Conservation (phyloP, 2,888 invertebrate species). For the Boloria selene region DNA sequence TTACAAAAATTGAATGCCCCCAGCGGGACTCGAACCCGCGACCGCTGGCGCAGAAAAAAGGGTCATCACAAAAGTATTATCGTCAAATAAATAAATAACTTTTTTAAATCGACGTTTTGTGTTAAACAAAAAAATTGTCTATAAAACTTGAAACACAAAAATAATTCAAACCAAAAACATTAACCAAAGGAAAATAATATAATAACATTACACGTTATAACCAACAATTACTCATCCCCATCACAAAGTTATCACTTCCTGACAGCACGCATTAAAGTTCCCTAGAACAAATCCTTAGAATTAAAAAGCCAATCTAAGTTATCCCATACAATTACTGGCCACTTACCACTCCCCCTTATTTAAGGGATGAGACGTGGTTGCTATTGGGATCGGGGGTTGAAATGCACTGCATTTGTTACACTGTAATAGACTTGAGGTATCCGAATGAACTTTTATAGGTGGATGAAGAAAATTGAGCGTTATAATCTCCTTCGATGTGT, state of each 20-base stretch:
- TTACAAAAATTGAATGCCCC: too few relatives aligned
- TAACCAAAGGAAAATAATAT: not conserved
- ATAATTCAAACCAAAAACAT: not conserved
- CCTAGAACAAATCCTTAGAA: conserved; percentile 51
- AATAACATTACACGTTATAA: conserved; percentile 17
- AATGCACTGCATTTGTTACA: conserved; percentile 51
- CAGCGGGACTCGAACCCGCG: too few relatives aligned
- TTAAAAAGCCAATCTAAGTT: conserved; percentile 81
- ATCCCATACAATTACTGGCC: conserved; percentile 78
- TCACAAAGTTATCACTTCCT: conserved; percentile 5
- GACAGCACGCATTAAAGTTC: conserved; percentile 33
- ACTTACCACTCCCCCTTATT: conserved; percentile 70
- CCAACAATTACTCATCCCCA: conserved; percentile 10
- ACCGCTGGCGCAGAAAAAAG: too few relatives aligned
- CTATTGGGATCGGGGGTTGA: conserved; percentile 36
- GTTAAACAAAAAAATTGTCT: too few relatives aligned
- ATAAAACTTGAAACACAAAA: too few relatives aligned
- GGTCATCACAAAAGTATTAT: too few relatives aligned
- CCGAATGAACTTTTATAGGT: conserved; percentile 10
- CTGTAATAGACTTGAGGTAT: conserved; percentile 40
- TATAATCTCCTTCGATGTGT: conserved; percentile 27
- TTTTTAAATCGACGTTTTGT: too few relatives aligned
- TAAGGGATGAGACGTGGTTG: conserved; percentile 44
- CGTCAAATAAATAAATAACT: too few relatives aligned
- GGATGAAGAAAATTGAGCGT: conserved; percentile 34